Evolutionary conservation across 2,113 vertebrate genomes (phyloP), one percentile per base, ranked within the genome.

Genomic region (Perccottus glenii): DNA sequence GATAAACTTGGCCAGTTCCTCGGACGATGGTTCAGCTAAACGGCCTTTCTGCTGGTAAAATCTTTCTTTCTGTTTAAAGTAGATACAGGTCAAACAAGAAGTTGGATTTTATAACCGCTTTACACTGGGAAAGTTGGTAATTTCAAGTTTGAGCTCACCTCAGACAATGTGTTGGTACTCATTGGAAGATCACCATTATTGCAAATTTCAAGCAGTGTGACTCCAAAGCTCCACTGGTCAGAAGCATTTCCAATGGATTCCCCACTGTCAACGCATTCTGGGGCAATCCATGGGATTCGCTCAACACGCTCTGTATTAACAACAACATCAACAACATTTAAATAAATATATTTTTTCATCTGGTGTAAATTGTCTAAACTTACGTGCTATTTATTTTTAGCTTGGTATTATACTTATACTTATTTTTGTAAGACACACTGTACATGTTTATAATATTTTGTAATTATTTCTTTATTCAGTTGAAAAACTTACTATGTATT

Each of bases 221-320:
- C 91, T 0, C 97, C 96, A 4, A 98, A 99, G 66, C 96, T 95
- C 97, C 96, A 99, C 52, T 97, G 95, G 80, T 99, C 97, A 0
- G 93, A 92, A 0, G 93, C 89, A 0, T 82, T 85, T 43, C 89
- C 88, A 6, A 94, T 87, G 51, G 58, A 86, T 3, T 77, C 48
- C 0, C 83, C 80, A 0, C 87, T 87, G 0, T 91, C 78, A 2
- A 98, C 61, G 9, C 95, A 96, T 49, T 99, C 97, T 0, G 97
- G 97, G 1, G 97, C 95, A 0, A 95, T 95, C 96, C 96, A 98
- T 0, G 97, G 97, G 27, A 98, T 96, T 0, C 95, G 89, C 3
- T 98, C 96, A 42, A 96, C 91, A 0, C 95, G 93, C 64, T 99
- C 97, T 98, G 70, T 0, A 50, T 27, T 7, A 46, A 50, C 0